phyloP scores from a whole-genome alignment of 2,797 vertebrate species.

The Rhodeus uyekii region DNA sequence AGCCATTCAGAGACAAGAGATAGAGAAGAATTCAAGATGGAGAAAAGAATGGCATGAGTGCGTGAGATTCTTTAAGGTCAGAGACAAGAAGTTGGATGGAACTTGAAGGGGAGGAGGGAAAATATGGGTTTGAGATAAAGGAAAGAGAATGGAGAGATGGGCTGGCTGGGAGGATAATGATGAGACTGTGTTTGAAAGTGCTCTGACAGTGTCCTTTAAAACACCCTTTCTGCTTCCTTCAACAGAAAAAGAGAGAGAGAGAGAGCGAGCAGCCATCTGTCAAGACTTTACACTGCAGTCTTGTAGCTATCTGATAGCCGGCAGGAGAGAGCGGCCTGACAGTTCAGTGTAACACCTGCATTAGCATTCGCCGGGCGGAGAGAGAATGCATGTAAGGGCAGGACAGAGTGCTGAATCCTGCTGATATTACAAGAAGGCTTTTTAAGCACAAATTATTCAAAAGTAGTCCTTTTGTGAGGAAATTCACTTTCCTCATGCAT shows the following conservation, averaged over 20 bases:
- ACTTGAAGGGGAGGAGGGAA: background rate
- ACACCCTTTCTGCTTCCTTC: conserved; percentile 34
- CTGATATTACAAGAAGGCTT: conserved; percentile 54
- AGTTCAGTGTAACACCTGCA: conserved; percentile 47
- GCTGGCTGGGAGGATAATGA: conserved; percentile 40
- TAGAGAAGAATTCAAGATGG: background rate
- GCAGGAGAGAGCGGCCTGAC: conserved; percentile 48
- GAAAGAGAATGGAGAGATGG: conserved; percentile 6
- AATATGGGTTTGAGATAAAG: background rate
- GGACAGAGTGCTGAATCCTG: conserved; percentile 49
- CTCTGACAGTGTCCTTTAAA: conserved; percentile 56
- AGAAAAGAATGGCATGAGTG: conserved; percentile 3
- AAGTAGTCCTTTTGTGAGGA: conserved; percentile 39
- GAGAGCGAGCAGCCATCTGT: conserved; percentile 52
- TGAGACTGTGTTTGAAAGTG: conserved; percentile 43
- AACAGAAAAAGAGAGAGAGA: conserved; percentile 34
- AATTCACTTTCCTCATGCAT: conserved; percentile 5
- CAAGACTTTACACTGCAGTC: conserved; percentile 55
- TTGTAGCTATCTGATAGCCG: conserved; percentile 47
- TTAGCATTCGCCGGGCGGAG: conserved; percentile 48
- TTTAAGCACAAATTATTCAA: conserved; percentile 57
- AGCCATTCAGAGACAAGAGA: conserved; percentile 26
- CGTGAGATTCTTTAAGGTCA: background rate
- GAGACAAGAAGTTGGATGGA: background rate
- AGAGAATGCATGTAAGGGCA: conserved; percentile 40